Evolutionary conservation across 1,140 invertebrate genomes (phyloP), one percentile per base, ranked within the genome.

Genomic region (Watersipora subatra): DNA sequence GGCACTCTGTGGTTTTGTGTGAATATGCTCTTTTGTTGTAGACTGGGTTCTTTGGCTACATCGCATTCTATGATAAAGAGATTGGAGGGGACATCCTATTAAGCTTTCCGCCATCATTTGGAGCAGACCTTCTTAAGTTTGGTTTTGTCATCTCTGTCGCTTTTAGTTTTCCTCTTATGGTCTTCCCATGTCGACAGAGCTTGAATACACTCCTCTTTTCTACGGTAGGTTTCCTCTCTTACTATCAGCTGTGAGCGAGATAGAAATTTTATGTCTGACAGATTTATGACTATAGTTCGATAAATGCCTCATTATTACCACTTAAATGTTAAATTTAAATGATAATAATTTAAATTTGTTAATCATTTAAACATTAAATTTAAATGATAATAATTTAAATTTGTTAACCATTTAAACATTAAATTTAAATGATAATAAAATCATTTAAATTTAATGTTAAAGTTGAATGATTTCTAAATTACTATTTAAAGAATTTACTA

Each of bases 41-140:
- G 82, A 88, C 96, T 65, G 95, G 94, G 57, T 86, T 93, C 72
- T 95, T 96, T 81, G 94, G 94, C 3, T 98, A 97, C 79, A 86
- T 97, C 68, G 92, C 92, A 20, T 96, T 93, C 82, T 87, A 85
- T 68, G 86, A 87, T 66, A 84, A 87, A 70, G 71, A 72, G 28
- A 75, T 84, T 30, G 73, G 72, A 67, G 95, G 94, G 64, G 97
- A 98, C 78, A 88, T 97, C 70, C 83, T 97, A 59, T 84, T 93
- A 71, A 89, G 87, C 75, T 87, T 97, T 72, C 85, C 87, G 30
- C 85, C 87, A 2, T 89, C 89, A 20, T 79, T 89, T 67, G 84
- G 87, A 28, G 91, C 89, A 17, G 76, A 78, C 30, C 20, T 72
- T 2, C 71, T 78, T 57, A 79, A 79, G 83, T 82, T 96, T 68